Base-by-base conservation (phyloP, 2,888 invertebrate species). In the Sepioteuthis lessoniana region DNA sequence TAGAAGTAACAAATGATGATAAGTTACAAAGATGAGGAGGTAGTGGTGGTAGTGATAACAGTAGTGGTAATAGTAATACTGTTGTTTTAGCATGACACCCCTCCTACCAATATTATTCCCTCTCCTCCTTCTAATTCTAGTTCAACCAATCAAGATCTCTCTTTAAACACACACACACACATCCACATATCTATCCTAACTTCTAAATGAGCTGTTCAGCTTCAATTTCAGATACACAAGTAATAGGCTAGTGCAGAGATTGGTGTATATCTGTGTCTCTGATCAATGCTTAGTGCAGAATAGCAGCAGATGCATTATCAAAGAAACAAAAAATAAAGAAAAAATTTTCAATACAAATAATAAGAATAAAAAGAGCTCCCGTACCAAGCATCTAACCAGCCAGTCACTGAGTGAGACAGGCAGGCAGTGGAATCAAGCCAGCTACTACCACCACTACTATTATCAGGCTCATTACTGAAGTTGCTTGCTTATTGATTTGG, bases 231-330 rank as follows among this genome's bases (percentile, higher is more conserved):
- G 46, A 91, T 91, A 38, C 90, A n/a, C 38, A 38, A 31, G 91
- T 42, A 91, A 91, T 91, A 92, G n/a, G 92, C 92, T 42, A 31
- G 42, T n/a, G n/a, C 92, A 47, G 47, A 92, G 92, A 92, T 92
- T 92, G 92, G 92, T 92, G 92, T 92, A 92, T 92, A 92, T 92
- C n/a, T 92, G 92, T 92, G 92, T 92, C 92, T 92, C 47, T n/a
- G 92, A 92, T 92, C 92, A 92, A 92, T 92, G 92, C 92, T 92
- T 92, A 42, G 92, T 92, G 92, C 92, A 92, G 92, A 42, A 47
- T 92, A 92, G 92, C 92, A 92, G 92, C 92, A 92, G 47, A 92
- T 92, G 92, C 47, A 42, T 91, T 91, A 38, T 91, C 91, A 76
- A 76, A 76, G 76, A 76, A 76, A n/a, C n/a, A n/a, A 76, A 76